Evolutionary conservation across 2,797 vertebrate species (phyloP).

Genomic region (Anguilla anguilla): DNA sequence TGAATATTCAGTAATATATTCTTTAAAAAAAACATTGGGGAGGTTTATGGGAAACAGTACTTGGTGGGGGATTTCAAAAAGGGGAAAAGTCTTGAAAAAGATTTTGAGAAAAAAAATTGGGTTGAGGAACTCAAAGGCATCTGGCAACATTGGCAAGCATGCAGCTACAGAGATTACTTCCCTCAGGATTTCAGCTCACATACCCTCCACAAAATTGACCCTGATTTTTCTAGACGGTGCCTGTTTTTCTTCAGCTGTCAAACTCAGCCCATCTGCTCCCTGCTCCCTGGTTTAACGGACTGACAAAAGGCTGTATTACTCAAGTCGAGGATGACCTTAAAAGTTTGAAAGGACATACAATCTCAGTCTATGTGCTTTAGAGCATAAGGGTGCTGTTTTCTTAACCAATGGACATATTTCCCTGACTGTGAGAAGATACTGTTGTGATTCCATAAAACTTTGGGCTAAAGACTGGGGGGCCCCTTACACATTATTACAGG

Average conservation of each 20-base stretch:
- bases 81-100: neutral
- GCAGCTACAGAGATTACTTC: neutral
- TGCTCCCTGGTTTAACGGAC: slow-evolving; percentile 20
- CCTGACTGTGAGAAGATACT: neutral
- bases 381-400: slow-evolving; percentile 8
- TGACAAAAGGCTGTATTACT: slow-evolving; percentile 11
- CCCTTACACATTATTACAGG: neutral
- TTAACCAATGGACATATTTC: slow-evolving; percentile 9
- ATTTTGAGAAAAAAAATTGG: neutral
- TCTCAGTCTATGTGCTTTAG: neutral
- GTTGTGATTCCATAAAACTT: slow-evolving; percentile 17
- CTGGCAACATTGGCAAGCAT: neutral
- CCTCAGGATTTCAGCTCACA: neutral
- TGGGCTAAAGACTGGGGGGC: neutral
- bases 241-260: slow-evolving; percentile 30
- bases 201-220: slow-evolving; percentile 11
- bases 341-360: neutral
- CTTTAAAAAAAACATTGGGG: neutral
- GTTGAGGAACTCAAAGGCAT: neutral
- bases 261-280: slow-evolving; percentile 8
- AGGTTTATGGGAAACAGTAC: neutral
- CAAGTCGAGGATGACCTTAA: neutral
- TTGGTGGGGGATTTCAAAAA: neutral
- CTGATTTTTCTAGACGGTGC: slow-evolving; percentile 1
- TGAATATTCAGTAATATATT: neutral